Conservation (phyloP, 2,888 invertebrate species). For the Choristoneura rosaceana region DNA sequence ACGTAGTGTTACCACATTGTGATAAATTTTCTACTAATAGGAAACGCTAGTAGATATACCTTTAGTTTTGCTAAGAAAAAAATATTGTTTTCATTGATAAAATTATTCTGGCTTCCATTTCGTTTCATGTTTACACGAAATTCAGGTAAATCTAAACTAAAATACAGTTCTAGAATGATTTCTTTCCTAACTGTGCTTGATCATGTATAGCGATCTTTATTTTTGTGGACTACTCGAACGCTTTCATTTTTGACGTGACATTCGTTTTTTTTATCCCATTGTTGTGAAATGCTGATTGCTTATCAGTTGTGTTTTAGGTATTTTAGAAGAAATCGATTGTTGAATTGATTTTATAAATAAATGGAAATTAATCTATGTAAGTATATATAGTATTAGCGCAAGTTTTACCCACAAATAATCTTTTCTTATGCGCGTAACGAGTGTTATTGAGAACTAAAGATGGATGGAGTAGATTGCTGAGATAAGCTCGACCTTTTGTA, state of each 20-base stretch:
- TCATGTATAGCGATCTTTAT: conserved; percentile 19
- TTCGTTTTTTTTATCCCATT: conserved; percentile 36
- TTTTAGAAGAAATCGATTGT: conserved; percentile 29
- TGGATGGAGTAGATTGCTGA: conserved; percentile 37
- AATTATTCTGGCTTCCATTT: background rate
- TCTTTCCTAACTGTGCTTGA: background rate
- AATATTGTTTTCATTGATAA: background rate
- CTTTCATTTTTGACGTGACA: conserved; percentile 24
- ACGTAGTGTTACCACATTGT: background rate
- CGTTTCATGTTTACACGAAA: no score
- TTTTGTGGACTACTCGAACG: conserved; percentile 28
- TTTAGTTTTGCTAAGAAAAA: no score
- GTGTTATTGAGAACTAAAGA: conserved; percentile 9
- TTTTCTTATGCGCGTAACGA: background rate
- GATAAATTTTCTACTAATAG: background rate
- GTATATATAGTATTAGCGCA: background rate
- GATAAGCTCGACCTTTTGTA: conserved; percentile 31
- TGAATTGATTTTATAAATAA: conserved; percentile 2
- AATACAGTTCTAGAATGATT: no score
- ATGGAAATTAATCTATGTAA: conserved; percentile 1
- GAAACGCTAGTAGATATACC: no score
- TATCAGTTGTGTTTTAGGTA: conserved; percentile 35
- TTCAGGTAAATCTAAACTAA: no score
- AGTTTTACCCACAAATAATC: background rate
- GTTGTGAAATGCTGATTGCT: conserved; percentile 42